Evolutionary conservation across 1,140 invertebrate species (phyloP).

Genomic region (Drosophila kurseongensis): DNA sequence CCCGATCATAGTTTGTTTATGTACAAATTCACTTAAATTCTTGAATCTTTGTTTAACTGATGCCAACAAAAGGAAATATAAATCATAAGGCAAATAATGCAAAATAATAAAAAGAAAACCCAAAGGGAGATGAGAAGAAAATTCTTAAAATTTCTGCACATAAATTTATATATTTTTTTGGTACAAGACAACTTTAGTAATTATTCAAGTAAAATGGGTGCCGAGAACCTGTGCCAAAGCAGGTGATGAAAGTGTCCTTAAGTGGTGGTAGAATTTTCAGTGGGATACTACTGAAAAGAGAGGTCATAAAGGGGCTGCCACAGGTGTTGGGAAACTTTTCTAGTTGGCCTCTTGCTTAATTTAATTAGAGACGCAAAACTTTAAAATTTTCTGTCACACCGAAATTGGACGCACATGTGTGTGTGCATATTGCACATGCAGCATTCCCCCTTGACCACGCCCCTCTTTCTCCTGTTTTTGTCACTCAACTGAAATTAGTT

Average conservation of each 20-base stretch:
- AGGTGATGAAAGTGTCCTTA: constrained; percentile 61
- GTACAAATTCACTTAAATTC: no score
- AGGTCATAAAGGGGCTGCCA: constrained; percentile 19
- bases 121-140: neutral
- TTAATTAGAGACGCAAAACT: constrained; percentile 70
- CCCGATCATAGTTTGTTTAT: no score
- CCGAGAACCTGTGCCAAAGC: neutral
- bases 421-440: constrained; percentile 15
- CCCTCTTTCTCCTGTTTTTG: neutral
- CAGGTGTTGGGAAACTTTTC: constrained; percentile 58
- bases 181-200: constrained; percentile 69
- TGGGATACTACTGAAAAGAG: constrained; percentile 1
- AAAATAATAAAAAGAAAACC: neutral
- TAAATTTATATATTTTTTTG: constrained; percentile 56
- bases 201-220: constrained; percentile 58
- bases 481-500: constrained; percentile 51
- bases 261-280: constrained; percentile 1
- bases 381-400: constrained; percentile 44
- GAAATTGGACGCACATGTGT: constrained; percentile 19
- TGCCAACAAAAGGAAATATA: no score
- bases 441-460: neutral
- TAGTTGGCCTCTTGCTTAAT: constrained; percentile 51
- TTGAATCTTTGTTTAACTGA: no score
- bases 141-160: constrained; percentile 45
- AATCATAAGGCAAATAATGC: neutral